Base-by-base conservation (phyloP, 2,888 invertebrate genomes). In the Philonicus albiceps region DNA sequence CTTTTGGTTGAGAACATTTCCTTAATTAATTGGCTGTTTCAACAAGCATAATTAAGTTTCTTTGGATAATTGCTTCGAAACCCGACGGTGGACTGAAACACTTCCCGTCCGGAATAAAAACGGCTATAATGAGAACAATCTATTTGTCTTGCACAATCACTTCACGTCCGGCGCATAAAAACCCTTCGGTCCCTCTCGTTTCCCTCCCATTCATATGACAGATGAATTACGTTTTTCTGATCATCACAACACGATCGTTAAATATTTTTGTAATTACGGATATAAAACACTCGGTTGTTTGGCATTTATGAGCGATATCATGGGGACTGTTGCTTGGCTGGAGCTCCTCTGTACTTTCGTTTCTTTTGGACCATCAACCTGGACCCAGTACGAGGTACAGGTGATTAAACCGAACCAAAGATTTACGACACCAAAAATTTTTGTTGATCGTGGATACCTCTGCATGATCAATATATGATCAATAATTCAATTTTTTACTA, bases 191-290 rank as follows among this genome's bases (percentile, higher is more conserved):
- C 37, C 74, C 37, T 74, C 31, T 37, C 16, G 74, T 53, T 27
- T 27, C 64, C 64, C 64, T 64, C 64, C 64, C 64, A 64, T 87
- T 85, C 22, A 76, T 84, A 87, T 87, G 87, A 87, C 87, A 87
- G 86, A 87, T 87, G 87, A 86, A 84, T 80, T 87, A 86, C 86
- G 85, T 85, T 86, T 73, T 40, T 86, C 80, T 74, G 86, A 87
- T 86, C 86, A 85, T 83, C 87, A 86, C 80, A 86, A 81, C 76
- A 87, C 83, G 86, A 86, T 87, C 87, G 86, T 87, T 87, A 87
- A 87, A 87, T 86, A 86, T 87, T 87, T 87, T 86, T 86, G 74
- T 87, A 87, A 87, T 87, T 87, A 87, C 87, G 86, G 85, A 86
- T 76, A 87, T 87, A 87, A 87, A 87, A 87, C 86, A 87, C 86